These are phyloP conservation scores for Artibeus lituratus DNA, from an alignment of 2,797 vertebrate species.

Conservation along the genomic window DNA sequence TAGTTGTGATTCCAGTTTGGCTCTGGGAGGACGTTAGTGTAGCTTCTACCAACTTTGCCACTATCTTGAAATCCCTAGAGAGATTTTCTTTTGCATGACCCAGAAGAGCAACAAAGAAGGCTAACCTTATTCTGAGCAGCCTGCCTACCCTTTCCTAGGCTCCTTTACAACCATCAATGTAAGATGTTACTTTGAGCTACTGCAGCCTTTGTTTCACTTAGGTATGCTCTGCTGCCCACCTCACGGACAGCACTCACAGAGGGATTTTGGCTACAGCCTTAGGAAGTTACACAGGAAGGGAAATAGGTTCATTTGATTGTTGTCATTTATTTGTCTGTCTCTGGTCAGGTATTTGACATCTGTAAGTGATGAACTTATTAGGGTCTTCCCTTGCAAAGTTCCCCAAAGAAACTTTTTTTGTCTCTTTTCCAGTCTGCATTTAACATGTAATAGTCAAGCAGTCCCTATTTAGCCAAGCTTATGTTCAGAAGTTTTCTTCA, in stretches of 20 bases:
- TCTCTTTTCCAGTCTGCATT: conserved; percentile 65
- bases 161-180: neutral
- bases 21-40: too few species aligned
- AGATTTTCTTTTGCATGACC: neutral
- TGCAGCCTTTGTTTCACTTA: neutral
- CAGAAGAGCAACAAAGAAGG: neutral
- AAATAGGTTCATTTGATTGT: conserved; percentile 18
- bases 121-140: neutral
- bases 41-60: too few species aligned
- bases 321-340: conserved; percentile 69
- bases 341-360: conserved; percentile 74
- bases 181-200: conserved; percentile 44
- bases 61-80: neutral
- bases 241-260: conserved; percentile 27
- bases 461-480: conserved; percentile 1
- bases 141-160: neutral
- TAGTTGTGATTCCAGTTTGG: too few species aligned
- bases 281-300: conserved; percentile 54
- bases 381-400: conserved; percentile 74
- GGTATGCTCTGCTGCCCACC: conserved; percentile 16
- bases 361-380: conserved; percentile 76
- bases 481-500: neutral
- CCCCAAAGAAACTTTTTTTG: conserved; percentile 49
- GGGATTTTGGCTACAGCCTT: conserved; percentile 1
- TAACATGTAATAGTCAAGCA: conserved; percentile 34